phyloP scores from a whole-genome alignment of 2,113 vertebrate genomes.

The Panurus biarmicus region DNA sequence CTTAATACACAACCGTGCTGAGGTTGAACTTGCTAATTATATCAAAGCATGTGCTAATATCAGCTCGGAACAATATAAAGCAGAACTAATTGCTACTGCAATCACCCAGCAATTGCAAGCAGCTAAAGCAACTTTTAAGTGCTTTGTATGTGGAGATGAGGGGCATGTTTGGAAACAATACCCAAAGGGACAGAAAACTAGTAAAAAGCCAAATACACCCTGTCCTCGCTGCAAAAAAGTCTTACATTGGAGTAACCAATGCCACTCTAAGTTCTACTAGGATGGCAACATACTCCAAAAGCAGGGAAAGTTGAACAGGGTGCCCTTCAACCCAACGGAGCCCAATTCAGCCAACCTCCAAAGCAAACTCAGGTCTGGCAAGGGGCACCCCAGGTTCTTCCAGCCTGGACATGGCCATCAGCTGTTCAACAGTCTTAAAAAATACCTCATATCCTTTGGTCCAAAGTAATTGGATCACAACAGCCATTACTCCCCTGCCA shows the following conservation, averaged over 20 bases:
- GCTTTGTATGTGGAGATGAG: accelerated
- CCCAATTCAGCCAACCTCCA: neutral
- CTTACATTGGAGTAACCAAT: neutral
- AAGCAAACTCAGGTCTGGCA: neutral
- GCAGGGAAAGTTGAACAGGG: neutral
- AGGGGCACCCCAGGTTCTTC: too few species aligned
- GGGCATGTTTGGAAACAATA: neutral
- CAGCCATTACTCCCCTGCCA: too few species aligned
- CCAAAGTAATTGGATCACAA: too few species aligned
- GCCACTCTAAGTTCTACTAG: neutral
- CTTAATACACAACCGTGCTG: too few species aligned
- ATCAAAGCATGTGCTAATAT: too few species aligned
- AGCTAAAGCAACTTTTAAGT: neutral
- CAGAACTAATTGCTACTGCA: too few species aligned
- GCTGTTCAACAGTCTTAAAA: too few species aligned
- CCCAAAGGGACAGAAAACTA: neutral
- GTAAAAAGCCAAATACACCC: neutral
- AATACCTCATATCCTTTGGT: too few species aligned
- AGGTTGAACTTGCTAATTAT: too few species aligned
- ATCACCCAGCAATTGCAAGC: too few species aligned
- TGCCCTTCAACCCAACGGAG: neutral
- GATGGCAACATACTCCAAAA: neutral
- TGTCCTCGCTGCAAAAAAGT: neutral
- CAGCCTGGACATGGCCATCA: too few species aligned
- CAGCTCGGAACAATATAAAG: too few species aligned